Evolutionary conservation across 2,888 invertebrate genomes (phyloP), one percentile per base, ranked within the genome.

Genomic region (Pachymerium ferrugineum): DNA sequence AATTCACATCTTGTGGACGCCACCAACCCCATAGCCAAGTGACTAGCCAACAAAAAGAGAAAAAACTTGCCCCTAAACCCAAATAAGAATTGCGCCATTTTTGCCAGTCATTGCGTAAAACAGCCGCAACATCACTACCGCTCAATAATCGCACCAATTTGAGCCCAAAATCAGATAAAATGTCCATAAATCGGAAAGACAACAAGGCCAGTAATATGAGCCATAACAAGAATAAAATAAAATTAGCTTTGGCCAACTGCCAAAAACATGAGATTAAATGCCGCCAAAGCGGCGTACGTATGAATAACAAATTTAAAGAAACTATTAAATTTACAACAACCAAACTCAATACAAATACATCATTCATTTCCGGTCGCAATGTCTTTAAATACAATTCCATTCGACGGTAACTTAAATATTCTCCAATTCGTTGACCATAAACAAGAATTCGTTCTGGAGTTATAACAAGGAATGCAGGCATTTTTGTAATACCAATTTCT

Each of bases 331-430:
- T 86, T 72, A 83, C 81, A 12, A 84, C 74, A 19, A 83, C 77
- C 38, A 86, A 79, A 76, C 83, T 84, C 69, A 82, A 78, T 10
- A 85, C 79, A 78, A 86, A 86, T 14, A 85, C 79, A 79, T 86
- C 86, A 79, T 85, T 86, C 75, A 83, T 81, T 79, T 85, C 85
- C 1, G 86, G 86, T 76, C 84, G 82, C 3, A 85, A 78, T 35
- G 82, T 81, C 76, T 82, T 81, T 28, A 86, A 79, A 77, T 83
- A 84, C 25, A 81, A 77, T 76, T 84, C 83, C 82, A 86, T 82
- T 3, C 83, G 80, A 70, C 78, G 77, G 78, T 82, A 85, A 74
- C 82, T 84, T 73, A 83, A 80, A 72, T 81, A 80, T 78, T 85
- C 85, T 1, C 83, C 83, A 70, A 79, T 78, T 19, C 80, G 78